These are phyloP conservation scores for Nysson spinosus DNA, from an alignment of 2,888 invertebrate species.

Conservation along the genomic window DNA sequence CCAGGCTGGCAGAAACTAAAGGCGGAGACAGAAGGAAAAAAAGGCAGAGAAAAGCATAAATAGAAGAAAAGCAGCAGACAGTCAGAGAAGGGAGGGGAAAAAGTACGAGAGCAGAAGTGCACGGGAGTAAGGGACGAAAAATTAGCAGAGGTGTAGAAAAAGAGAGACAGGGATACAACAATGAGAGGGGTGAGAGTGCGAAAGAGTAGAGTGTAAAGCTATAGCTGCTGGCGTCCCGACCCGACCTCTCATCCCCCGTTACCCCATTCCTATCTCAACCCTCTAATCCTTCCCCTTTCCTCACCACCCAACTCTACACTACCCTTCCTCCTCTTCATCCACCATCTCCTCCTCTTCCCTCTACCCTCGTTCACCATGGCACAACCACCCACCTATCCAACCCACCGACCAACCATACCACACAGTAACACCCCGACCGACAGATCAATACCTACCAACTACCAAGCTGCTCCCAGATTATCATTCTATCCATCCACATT, in stretches of 20 bases:
- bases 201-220: constrained; percentile 45
- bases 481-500: constrained; percentile 73
- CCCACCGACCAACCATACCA: constrained; percentile 71
- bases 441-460: constrained; percentile 75
- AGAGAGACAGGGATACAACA: not conserved
- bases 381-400: constrained; percentile 64
- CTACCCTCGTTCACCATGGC: constrained; percentile 54
- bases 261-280: constrained; percentile 59
- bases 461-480: constrained; percentile 73
- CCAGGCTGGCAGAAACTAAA: constrained; percentile 46
- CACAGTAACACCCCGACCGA: constrained; percentile 73
- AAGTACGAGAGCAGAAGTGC: constrained; percentile 3
- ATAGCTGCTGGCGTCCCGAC: constrained; percentile 60
- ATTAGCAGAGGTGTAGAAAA: constrained; percentile 1
- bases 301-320: constrained; percentile 46
- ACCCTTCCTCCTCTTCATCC: constrained; percentile 20
- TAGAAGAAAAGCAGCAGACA: constrained; percentile 44
- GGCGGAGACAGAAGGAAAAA: constrained; percentile 36
- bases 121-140: constrained; percentile 5
- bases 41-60: constrained; percentile 32
- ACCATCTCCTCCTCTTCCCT: constrained; percentile 39
- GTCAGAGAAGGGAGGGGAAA: not conserved
- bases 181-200: constrained; percentile 17
- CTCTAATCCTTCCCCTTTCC: constrained; percentile 46
- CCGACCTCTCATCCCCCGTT: constrained; percentile 57